Evolutionary conservation across 2,113 vertebrate genomes (phyloP).

Genomic region (Atherinomorus stipes): DNA sequence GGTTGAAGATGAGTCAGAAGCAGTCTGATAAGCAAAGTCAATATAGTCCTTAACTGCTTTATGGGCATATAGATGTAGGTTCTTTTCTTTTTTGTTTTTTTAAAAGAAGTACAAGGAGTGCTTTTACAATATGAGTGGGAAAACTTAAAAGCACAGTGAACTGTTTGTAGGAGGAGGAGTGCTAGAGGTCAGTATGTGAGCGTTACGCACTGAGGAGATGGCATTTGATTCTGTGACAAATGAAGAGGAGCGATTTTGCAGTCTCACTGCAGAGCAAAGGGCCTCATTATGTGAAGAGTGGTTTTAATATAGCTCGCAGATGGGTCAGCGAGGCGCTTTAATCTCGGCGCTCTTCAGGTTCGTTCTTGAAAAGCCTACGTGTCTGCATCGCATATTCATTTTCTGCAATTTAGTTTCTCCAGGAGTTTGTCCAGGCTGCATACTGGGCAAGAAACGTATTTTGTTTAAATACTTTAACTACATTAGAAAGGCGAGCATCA

Average conservation of each 20-base stretch:
- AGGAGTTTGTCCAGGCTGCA: not conserved
- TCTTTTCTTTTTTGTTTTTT: too few relatives aligned
- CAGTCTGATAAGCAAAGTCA: not conserved
- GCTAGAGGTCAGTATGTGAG: conserved; percentile 29
- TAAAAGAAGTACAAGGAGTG: not conserved
- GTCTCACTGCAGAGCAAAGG: conserved; percentile 43
- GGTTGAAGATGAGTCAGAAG: not conserved
- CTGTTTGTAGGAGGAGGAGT: conserved; percentile 31
- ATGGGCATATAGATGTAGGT: not conserved
- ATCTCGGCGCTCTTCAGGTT: conserved; percentile 27
- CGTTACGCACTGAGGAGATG: conserved; percentile 43
- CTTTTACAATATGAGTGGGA: conserved; percentile 2
- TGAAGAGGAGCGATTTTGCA: conserved; percentile 41
- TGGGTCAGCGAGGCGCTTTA: conserved; percentile 20
- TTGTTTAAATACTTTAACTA: not conserved
- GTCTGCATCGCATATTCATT: conserved; percentile 13
- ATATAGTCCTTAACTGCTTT: not conserved
- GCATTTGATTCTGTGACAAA: conserved; percentile 56
- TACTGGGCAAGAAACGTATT: not conserved
- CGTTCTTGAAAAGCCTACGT: conserved; percentile 8
- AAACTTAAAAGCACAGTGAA: conserved; percentile 26
- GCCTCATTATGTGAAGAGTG: conserved; percentile 52
- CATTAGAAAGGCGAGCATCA: not conserved
- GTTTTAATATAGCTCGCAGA: conserved; percentile 40
- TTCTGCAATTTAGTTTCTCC: not conserved